Evolutionary conservation across 2,113 vertebrate genomes (phyloP).

Genomic region (Hepsetus odoe): DNA sequence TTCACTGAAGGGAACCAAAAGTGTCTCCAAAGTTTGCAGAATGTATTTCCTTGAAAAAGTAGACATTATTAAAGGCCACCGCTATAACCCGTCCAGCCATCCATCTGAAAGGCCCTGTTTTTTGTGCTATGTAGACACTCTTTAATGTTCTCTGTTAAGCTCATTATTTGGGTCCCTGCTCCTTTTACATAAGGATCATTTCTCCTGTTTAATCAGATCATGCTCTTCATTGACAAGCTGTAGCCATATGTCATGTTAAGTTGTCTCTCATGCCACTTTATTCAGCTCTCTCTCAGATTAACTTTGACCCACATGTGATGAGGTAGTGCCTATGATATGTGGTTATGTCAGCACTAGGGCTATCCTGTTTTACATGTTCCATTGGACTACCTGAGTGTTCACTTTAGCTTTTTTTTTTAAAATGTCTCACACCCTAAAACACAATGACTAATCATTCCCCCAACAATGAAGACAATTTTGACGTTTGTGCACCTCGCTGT

Average conservation of each 20-base stretch:
- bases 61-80: too few species aligned
- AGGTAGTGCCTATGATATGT: background rate
- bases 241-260: background rate
- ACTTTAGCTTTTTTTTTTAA: background rate
- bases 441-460: background rate
- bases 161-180: too few species aligned
- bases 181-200: too few species aligned
- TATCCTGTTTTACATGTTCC: slow-evolving; percentile 8
- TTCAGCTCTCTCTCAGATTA: background rate
- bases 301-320: background rate
- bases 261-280: background rate
- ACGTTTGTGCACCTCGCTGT: background rate
- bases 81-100: too few species aligned
- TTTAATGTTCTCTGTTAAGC: too few species aligned
- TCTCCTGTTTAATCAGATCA: too few species aligned
- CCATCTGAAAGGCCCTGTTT: too few species aligned
- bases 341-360: background rate
- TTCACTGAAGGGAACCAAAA: too few species aligned
- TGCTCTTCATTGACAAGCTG: too few species aligned
- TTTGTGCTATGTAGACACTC: too few species aligned
- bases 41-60: too few species aligned
- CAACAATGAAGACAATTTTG: background rate
- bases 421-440: background rate
- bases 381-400: background rate
- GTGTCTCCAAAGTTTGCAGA: too few species aligned